Percentiles rank a stretch among this genome's conserved stretches.
Evolutionary conservation across 92 coral and sea anemone genomes (phyloP).

Genomic region (Nematostella vectensis): DNA sequence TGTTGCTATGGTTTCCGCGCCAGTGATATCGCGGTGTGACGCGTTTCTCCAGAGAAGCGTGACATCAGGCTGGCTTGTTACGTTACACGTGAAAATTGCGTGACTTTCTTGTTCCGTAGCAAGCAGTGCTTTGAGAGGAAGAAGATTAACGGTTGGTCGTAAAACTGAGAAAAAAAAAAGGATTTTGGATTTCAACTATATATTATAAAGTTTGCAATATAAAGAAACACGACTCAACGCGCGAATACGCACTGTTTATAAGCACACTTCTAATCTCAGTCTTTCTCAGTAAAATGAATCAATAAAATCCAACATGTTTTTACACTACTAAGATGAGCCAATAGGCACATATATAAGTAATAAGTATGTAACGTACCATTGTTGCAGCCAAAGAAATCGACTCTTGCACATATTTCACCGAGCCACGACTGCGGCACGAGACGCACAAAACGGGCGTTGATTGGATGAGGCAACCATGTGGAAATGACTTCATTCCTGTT

Average conservation of each 20-base stretch:
- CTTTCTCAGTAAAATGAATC: not conserved
- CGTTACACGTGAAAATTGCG: not conserved
- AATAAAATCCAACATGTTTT: too few species aligned
- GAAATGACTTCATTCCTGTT: constrained; percentile 7
- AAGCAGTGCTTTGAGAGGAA: not conserved
- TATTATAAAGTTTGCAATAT: not conserved
- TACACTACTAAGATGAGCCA: too few species aligned
- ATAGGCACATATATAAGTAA: too few species aligned
- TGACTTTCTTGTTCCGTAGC: not conserved
- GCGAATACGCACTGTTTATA: not conserved
- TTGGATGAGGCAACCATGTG: constrained; percentile 15
- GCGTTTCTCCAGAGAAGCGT: not conserved
- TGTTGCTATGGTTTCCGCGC: not conserved
- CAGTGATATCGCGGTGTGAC: not conserved
- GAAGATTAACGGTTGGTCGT: not conserved
- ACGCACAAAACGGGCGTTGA: constrained; percentile 25
- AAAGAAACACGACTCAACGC: not conserved
- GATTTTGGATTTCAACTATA: not conserved
- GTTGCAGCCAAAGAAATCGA: constrained; percentile 35
- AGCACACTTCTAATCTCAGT: not conserved
- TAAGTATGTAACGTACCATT: too few species aligned
- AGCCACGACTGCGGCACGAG: constrained; percentile 9
- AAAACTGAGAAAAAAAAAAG: not conserved
- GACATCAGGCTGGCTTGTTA: not conserved
- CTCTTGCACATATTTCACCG: constrained; percentile 17